Conservation (phyloP, 2,888 invertebrate genomes). For the Dicyrtomina minuta region DNA sequence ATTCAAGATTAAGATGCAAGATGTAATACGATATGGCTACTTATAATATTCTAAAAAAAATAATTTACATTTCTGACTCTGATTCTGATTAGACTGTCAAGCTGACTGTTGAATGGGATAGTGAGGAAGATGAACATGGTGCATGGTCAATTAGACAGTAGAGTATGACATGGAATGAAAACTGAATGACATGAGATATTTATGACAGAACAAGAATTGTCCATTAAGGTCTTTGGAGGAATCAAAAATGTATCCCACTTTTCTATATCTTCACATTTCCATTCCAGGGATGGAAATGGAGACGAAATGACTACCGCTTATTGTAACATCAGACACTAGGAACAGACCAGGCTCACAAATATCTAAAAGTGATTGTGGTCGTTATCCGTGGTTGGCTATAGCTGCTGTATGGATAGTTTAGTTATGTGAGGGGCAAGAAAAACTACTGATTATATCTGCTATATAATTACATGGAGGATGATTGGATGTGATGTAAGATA, state of each 20-base stretch:
- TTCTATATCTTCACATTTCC: not conserved
- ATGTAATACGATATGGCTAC: too few species aligned
- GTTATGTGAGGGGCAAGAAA: too few species aligned
- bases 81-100: not conserved
- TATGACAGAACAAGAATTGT: not conserved
- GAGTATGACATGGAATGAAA: too few species aligned
- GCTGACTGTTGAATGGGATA: not conserved
- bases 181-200: not conserved
- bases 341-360: too few species aligned
- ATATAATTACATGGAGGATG: too few species aligned
- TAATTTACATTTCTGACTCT: slow-evolving; percentile 1
- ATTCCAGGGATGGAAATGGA: slow-evolving; percentile 3
- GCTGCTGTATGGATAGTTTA: too few species aligned
- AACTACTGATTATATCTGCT: too few species aligned
- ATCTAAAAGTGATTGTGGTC: too few species aligned
- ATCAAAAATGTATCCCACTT: not conserved
- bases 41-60: not conserved
- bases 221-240: not conserved
- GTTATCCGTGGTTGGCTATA: too few species aligned
- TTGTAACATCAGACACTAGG: not conserved
- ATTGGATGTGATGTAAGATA: too few species aligned
- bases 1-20: too few species aligned
- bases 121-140: too few species aligned
- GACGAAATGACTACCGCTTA: not conserved
- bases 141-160: not conserved